Conservation (phyloP, 1,140 invertebrate species). For the Wasmannia auropunctata region DNA sequence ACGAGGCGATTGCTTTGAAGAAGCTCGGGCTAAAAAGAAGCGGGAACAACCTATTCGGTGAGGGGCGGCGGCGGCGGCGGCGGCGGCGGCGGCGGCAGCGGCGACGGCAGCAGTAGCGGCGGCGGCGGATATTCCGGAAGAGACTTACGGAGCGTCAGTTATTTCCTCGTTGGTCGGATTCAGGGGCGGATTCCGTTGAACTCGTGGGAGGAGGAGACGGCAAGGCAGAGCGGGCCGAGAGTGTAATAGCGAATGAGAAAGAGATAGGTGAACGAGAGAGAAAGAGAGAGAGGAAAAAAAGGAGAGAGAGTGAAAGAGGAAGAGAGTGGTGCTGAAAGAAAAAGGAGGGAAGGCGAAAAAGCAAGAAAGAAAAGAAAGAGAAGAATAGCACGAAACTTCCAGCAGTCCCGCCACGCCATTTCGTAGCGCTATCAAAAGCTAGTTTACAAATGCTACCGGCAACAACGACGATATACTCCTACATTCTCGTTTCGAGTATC, state of each 20-base stretch:
- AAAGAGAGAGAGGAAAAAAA: slow-evolving; percentile 6
- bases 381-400: slow-evolving; percentile 66
- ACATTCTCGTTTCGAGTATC: slow-evolving; percentile 40
- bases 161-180: slow-evolving; percentile 76
- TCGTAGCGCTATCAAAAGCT: slow-evolving; percentile 78
- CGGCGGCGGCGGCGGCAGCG: slow-evolving; percentile 41
- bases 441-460: slow-evolving; percentile 78
- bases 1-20: slow-evolving; percentile 50
- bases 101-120: not conserved
- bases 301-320: slow-evolving; percentile 8
- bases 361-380: slow-evolving; percentile 12
- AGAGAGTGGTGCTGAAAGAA: not conserved
- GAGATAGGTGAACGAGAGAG: slow-evolving; percentile 4
- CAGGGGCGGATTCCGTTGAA: slow-evolving; percentile 69
- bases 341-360: slow-evolving; percentile 42
- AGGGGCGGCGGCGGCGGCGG: not conserved
- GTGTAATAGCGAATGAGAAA: slow-evolving; percentile 30
- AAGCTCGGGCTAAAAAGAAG: slow-evolving; percentile 51
- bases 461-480: slow-evolving; percentile 61
- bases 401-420: slow-evolving; percentile 68
- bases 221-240: slow-evolving; percentile 11
- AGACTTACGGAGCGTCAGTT: slow-evolving; percentile 73
- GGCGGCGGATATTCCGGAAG: slow-evolving; percentile 69
- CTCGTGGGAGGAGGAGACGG: slow-evolving; percentile 58
- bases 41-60: slow-evolving; percentile 55